A percentile compares a stretch with the other conserved stretches of the same genome.
These are phyloP conservation scores for Caenorhabditis remanei DNA, from an alignment of 1,140 invertebrate genomes.

Conservation along the genomic window DNA sequence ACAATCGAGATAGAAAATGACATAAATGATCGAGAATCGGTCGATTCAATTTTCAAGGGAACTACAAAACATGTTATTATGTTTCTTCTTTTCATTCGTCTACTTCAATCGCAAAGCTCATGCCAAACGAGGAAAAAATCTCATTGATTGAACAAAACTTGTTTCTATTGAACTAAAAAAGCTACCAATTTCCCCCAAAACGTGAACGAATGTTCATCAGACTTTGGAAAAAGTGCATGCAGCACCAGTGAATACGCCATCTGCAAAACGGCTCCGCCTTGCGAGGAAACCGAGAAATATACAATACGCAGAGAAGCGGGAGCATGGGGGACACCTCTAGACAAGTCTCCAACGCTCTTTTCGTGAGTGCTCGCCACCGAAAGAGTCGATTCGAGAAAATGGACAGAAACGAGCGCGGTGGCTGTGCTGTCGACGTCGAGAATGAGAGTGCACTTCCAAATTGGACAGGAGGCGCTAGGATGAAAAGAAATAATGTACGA, in stretches of 20 bases:
- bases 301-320: neutral
- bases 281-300: neutral
- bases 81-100: too few species aligned
- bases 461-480: neutral
- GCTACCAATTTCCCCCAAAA: too few species aligned
- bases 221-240: neutral
- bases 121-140: too few species aligned
- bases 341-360: neutral
- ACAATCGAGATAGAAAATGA: too few species aligned
- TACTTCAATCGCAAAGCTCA: too few species aligned
- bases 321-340: neutral
- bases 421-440: neutral
- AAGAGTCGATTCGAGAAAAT: conserved; percentile 4
- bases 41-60: too few species aligned
- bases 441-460: neutral
- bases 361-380: neutral
- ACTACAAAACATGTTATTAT: too few species aligned
- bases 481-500: neutral
- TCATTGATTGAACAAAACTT: too few species aligned
- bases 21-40: too few species aligned
- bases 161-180: neutral
- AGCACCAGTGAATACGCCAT: neutral
- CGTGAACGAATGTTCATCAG: neutral
- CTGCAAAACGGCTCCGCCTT: neutral
- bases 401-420: neutral